A percentile compares a stretch with the other conserved stretches of the same genome.
Evolutionary conservation across 2,888 invertebrate species (phyloP).

Genomic region (Mythimna albipuncta): DNA sequence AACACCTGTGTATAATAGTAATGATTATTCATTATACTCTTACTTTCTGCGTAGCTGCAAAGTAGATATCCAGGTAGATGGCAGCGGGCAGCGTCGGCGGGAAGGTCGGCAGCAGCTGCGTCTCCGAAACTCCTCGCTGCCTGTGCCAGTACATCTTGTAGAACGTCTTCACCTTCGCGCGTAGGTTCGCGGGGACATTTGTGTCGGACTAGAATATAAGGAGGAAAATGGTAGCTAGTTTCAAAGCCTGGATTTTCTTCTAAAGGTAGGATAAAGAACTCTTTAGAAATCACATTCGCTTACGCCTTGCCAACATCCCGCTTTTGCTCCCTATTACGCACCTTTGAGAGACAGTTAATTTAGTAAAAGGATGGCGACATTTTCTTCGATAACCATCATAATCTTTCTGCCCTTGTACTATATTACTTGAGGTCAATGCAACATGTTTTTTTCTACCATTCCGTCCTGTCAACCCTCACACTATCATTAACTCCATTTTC

Average conservation of each 20-base stretch:
- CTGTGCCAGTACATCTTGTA: slow-evolving; percentile 87
- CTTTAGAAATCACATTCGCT: too few relatives aligned
- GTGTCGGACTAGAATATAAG: slow-evolving; percentile 70
- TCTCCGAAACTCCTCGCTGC: slow-evolving; percentile 79
- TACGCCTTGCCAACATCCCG: too few relatives aligned
- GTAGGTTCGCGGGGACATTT: slow-evolving; percentile 72
- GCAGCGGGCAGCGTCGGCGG: slow-evolving; percentile 78
- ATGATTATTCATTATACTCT: background rate
- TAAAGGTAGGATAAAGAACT: background rate
- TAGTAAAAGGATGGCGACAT: too few relatives aligned
- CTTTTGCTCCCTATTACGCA: too few relatives aligned
- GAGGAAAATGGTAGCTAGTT: background rate
- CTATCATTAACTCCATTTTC: too few relatives aligned
- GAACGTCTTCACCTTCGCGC: slow-evolving; percentile 82
- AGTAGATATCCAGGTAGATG: slow-evolving; percentile 81
- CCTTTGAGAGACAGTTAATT: too few relatives aligned
- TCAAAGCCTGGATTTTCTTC: background rate
- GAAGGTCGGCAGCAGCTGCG: slow-evolving; percentile 76
- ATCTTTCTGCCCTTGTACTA: too few relatives aligned
- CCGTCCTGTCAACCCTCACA: too few relatives aligned
- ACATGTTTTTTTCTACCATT: too few relatives aligned
- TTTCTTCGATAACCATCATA: too few relatives aligned
- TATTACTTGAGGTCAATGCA: too few relatives aligned
- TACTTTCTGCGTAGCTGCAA: slow-evolving; percentile 84
- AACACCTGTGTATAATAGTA: too few relatives aligned